A percentile compares a stretch with the other conserved stretches of the same genome.
Conservation (phyloP, 2,888 invertebrate genomes). For the Cotesia congregata region DNA sequence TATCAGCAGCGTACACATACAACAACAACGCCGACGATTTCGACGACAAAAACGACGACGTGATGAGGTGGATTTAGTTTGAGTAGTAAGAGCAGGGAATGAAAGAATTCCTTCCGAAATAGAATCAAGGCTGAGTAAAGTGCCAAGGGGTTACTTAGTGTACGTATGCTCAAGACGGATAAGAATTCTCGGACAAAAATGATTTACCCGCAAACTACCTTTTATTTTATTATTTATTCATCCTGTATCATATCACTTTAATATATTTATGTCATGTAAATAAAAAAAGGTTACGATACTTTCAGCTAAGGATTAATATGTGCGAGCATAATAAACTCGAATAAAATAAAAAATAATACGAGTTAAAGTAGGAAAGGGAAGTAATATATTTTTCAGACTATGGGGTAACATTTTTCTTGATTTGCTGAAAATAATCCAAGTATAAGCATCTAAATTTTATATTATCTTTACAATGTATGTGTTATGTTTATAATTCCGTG, state of each 20-base stretch:
- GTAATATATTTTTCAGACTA: conserved; percentile 52
- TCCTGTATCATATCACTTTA: conserved; percentile 26
- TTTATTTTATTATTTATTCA: conserved; percentile 31
- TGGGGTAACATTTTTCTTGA: conserved; percentile 66
- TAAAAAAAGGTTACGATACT: neutral
- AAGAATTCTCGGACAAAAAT: conserved; percentile 56
- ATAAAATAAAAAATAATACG: conserved; percentile 16
- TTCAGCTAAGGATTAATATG: neutral
- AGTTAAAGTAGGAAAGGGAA: conserved; percentile 7
- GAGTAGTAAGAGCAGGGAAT: neutral
- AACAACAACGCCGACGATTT: conserved; percentile 2
- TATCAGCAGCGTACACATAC: conserved; percentile 6
- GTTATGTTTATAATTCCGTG: too few species aligned
- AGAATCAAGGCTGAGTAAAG: conserved; percentile 48
- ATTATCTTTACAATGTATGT: conserved; percentile 39
- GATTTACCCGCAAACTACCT: conserved; percentile 60
- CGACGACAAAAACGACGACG: conserved; percentile 10
- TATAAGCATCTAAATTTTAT: conserved; percentile 63
- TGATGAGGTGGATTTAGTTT: neutral
- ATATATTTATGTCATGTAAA: neutral
- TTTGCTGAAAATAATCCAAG: conserved; percentile 65
- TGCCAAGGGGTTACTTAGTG: conserved; percentile 24
- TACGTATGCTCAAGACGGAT: conserved; percentile 43
- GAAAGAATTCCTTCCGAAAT: conserved; percentile 47
- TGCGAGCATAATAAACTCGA: neutral